Base-by-base conservation (phyloP, 2,888 invertebrate species). In the Agrotis puta region DNA sequence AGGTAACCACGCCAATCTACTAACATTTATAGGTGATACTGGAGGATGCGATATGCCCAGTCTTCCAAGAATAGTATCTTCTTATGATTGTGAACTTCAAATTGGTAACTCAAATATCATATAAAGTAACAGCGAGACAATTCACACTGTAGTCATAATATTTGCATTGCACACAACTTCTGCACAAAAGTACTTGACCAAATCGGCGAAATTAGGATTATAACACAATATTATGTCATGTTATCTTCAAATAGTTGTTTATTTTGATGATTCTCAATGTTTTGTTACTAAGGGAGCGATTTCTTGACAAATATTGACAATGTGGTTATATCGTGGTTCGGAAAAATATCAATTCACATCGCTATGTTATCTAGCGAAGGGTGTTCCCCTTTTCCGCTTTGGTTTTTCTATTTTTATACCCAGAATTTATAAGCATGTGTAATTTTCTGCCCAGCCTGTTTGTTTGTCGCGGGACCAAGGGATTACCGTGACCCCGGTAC, bases 21-120 rank as follows among this genome's bases (percentile, higher is more conserved):
- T 65, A 63, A 83, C 85, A 88, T 92, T 89, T 94, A 94, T 94
- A 94, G 72, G 82, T 84, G 78, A 82, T 79, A 74, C 64, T 81
- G 51, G n/a, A 81, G 79, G 83, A 83, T 82, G 79, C 78, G 68
- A 74, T 73, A 78, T 79, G 87, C 85, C 66, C 68, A 74, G 65
- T 73, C 75, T 93, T 93, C 94, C 85, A 82, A 91, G 93, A 93
- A 94, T 90, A 88, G 85, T 75, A 82, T 78, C 76, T 84, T 82
- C 73, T n/a, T 62, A 78, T 75, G 81, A 79, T 81, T 64, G 75
- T 85, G 83, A 85, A 74, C 74, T 67, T 81, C 83, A 81, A 90
- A 91, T 89, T 86, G 87, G 78, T 86, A 88, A 82, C 71, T 84
- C 82, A 90, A 91, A 92, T 77, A 88, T 78, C 81, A 87, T 83